Evolutionary conservation across 2,797 vertebrate species (phyloP).

Genomic region (Mycteria americana): DNA sequence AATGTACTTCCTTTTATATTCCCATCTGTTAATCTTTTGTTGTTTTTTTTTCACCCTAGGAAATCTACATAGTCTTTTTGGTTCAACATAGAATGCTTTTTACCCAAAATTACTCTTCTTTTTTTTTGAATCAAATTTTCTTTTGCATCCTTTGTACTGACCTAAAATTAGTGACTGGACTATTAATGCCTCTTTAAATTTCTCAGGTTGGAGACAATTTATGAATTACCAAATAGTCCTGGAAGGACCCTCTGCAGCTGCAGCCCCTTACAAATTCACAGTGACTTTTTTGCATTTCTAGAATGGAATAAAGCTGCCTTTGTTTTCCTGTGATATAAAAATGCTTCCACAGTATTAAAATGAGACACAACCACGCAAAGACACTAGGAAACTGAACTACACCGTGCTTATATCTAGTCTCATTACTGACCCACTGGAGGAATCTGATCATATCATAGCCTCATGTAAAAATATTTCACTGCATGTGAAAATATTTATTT

Average conservation of each 20-base stretch:
- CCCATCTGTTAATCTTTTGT: background rate
- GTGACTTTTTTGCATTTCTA: background rate
- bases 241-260: background rate
- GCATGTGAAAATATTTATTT: background rate
- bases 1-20: background rate
- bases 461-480: background rate
- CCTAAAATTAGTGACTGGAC: background rate
- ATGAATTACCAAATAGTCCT: background rate
- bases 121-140: background rate
- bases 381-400: background rate
- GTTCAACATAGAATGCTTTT: background rate
- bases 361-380: background rate
- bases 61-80: background rate
- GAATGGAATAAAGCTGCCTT: background rate
- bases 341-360: background rate
- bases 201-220: background rate
- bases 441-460: background rate
- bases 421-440: background rate
- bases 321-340: background rate
- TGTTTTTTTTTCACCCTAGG: background rate
- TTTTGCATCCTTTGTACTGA: background rate
- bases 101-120: background rate
- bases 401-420: background rate
- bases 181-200: background rate
- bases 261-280: background rate